Evolutionary conservation across 2,113 vertebrate genomes (phyloP), one percentile per base, ranked within the genome.

Genomic region (Sigmodon hispidus): DNA sequence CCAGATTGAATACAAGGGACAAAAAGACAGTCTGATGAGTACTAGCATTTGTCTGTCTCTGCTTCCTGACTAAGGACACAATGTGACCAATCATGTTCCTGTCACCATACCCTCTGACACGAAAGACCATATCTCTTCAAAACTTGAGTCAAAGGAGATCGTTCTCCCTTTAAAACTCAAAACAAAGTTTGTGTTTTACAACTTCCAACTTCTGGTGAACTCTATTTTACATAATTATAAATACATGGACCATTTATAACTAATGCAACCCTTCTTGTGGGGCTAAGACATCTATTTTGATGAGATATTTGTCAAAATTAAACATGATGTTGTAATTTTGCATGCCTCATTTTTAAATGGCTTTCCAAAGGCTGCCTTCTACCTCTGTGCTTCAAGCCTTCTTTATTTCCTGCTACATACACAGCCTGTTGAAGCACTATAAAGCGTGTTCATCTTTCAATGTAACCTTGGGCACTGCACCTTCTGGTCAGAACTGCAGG

Each of bases 301-400:
- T 45, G 36, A 57, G n/a, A 1, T 61, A 61, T 31, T 57, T 92
- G 61, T 95, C 83, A 93, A 76, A 89, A 75, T 10, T n/a, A 52
- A 92, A 48, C 24, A 87, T 55, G 83, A 72, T 77, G n/a, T 95
- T 69, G 55, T 79, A 88, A 93, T 92, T 90, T 92, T 92, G 13
- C 50, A 70, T 70, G 73, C 34, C 16, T 92, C n/a, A 43, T 84
- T 61, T 52, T 70, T 89, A 88, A 93, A 57, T 87, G 81, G 81
- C 45, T 92, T 84, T 57, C 43, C 40, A 61, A 55, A 81, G 72
- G 43, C 81, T 69, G 73, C 40, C 48, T 91, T 94, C 90, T 87
- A 29, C 9, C 40, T 89, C 43, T 29, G 1, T 69, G 70, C 75
- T 87, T 91, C 26, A 89, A 91, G 48, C 5, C 22, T 75, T 72